phyloP scores from a whole-genome alignment of 2,797 vertebrate species.

The Adelosebastes latens region DNA sequence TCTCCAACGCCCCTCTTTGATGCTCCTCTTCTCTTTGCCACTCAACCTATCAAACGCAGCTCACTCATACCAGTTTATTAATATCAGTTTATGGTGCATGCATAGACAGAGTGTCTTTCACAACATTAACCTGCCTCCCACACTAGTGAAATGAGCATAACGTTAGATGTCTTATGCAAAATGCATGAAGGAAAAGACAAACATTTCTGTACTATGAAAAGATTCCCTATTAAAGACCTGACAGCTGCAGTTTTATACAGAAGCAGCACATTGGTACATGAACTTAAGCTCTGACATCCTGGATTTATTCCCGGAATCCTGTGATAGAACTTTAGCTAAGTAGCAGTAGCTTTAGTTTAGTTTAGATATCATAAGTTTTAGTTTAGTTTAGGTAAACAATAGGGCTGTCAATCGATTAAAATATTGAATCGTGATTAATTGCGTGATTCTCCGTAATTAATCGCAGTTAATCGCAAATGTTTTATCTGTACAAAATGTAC shows the following conservation, averaged over 20 bases:
- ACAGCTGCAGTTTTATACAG: background rate
- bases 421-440: fast-evolving
- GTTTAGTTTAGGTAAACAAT: background rate
- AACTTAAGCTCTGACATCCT: background rate
- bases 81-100: background rate
- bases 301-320: background rate
- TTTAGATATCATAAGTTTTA: background rate
- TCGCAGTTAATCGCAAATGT: too few relatives aligned
- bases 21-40: background rate
- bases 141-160: background rate
- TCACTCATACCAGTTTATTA: background rate
- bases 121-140: background rate
- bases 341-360: background rate
- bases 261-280: background rate
- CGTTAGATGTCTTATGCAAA: background rate
- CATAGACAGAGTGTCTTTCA: background rate
- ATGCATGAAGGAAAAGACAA: background rate
- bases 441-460: too few relatives aligned
- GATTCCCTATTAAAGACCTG: background rate
- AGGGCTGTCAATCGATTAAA: background rate
- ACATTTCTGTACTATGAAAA: background rate
- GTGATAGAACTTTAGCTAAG: background rate
- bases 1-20: background rate
- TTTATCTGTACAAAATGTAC: too few relatives aligned
- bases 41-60: background rate